Evolutionary conservation across 2,113 vertebrate species (phyloP), one percentile per base, ranked within the genome.

Genomic region (Phrynosoma blainvillii): DNA sequence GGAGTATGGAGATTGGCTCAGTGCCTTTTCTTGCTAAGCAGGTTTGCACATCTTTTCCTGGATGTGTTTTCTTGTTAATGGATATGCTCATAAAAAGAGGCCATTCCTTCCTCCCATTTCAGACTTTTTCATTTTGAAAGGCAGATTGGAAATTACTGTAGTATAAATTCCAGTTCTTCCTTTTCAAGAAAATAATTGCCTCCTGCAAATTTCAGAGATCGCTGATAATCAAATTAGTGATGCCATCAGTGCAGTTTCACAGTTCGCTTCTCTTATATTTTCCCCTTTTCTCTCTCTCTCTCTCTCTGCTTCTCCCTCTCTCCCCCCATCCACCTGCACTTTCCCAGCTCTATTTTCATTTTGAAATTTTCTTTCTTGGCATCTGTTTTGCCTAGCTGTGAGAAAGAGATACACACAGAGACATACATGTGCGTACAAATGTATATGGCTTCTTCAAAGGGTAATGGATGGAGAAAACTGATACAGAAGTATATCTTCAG

Each of bases 171-270:
- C 3, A 42, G 87, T 87, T 42, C 80, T 84, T 36, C 70, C 20
- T 91, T 94, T 94, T 91, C 87, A 87, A 82, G 59, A 92, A 66
- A 85, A 59, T 79, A 89, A 76, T 86, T 90, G 70, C 36, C 89
- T 93, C 40, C 7, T 91, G 87, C 86, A 79, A 82, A 92, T 90
- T 92, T 92, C 88, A 9, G 30, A 78, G 81, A 87, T 86, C 68
- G 79, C 87, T 90, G 59, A 87, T 88, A 92, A 87, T 70, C 85
- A 90, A 93, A 90, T 86, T 87, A 90, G 86, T 82, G 70, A 68
- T 30, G 91, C 74, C 92, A 78, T 84, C 87, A 47, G 82, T 90
- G 77, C 87, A n/a, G 40, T 88, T 94, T 90, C 54, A 47, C 32
- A 65, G 84, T 30, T 65, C 8, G 25, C 32, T 90, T 88, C 84